Evolutionary conservation across 2,888 invertebrate species (phyloP), one percentile per base, ranked within the genome.

Genomic region (Oscheius sp.): DNA sequence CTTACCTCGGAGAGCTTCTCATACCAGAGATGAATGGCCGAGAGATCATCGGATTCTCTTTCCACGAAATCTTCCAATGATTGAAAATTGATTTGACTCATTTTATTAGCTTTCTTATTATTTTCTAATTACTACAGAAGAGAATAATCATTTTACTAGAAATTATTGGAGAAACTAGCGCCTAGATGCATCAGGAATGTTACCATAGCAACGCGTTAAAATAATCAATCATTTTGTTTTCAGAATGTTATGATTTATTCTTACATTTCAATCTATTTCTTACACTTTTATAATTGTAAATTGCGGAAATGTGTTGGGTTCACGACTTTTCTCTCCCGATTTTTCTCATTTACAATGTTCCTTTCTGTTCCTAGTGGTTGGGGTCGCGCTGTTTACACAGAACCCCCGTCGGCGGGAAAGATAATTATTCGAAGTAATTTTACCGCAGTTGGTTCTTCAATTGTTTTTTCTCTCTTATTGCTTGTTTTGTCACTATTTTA

Each of bases 1-100:
- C 18, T 12, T 43, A 72, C 72, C 72, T 72, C 72, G 18, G 72
- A 61, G 21, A 73, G 61, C 46, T 66, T 66, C 53, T 73, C 73
- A 29, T 59, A 73, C 73, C 73, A 73, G 27, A 73, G 41, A 16
- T 69, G 68, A 49, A 73, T 73, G 16, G 55, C 41, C 16, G 64
- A 55, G 21, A 73, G 58, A 45, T 73, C 73, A 16, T 73, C 73
- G 0, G 53, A 25, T 16, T 66, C 68, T 21, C 41, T 16, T 13
- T 68, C 35, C 18, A 73, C 43, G 23, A 73, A 68, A n/a, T 73
- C 73, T 21, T 73, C 73, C 41, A 73, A 45, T 13, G 56, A 58
- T 27, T 52, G 53, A 29, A 59, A 73, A 41, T 73, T 73, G 18
- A 61, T 61, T 61, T 61, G 61, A 61, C 43, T 43, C 61, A 61